A percentile compares a stretch with the other conserved stretches of the same genome.
Conservation (phyloP, 2,888 invertebrate genomes). For the Sabatieria punctata region DNA sequence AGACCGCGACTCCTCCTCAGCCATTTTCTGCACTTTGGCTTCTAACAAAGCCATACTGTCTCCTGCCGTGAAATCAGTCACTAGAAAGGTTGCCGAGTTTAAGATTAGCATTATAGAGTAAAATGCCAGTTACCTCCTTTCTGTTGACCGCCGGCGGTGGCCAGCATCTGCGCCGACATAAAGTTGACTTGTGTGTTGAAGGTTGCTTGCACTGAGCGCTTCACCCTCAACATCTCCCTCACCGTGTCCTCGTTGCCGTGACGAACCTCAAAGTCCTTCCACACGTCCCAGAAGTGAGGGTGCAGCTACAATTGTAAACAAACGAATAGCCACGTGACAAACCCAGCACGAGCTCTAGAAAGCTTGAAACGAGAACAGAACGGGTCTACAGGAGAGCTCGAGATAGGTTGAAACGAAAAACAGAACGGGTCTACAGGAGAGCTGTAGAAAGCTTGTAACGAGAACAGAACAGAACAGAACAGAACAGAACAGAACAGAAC, state of each 20-base stretch:
- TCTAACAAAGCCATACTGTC: constrained; percentile 77
- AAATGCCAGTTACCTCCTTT: constrained; percentile 31
- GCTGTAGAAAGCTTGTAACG: too few relatives aligned
- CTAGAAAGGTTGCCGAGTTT: constrained; percentile 13
- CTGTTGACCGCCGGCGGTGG: constrained; percentile 37
- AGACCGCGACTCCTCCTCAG: constrained; percentile 14
- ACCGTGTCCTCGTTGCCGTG: constrained; percentile 99
- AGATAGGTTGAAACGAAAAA: too few relatives aligned
- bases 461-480: too few relatives aligned
- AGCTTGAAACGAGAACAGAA: constrained; percentile 23
- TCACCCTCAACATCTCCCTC: constrained; percentile 92
- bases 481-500: too few relatives aligned
- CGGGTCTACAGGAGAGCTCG: too few relatives aligned
- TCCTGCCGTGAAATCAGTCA: constrained; percentile 55
- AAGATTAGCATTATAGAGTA: background rate
- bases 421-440: too few relatives aligned
- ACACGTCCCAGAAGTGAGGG: constrained; percentile 86
- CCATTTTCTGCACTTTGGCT: constrained; percentile 46
- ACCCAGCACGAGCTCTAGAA: background rate
- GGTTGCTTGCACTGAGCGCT: constrained; percentile 88
- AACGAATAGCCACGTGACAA: too few relatives aligned
- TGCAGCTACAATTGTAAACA: constrained; percentile 43
- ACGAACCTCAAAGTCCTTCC: constrained; percentile 97
- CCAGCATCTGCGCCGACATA: constrained; percentile 95
- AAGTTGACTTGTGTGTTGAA: constrained; percentile 97